Evolutionary conservation across 2,113 vertebrate genomes (phyloP).

Genomic region (Hypanus sabinus): DNA sequence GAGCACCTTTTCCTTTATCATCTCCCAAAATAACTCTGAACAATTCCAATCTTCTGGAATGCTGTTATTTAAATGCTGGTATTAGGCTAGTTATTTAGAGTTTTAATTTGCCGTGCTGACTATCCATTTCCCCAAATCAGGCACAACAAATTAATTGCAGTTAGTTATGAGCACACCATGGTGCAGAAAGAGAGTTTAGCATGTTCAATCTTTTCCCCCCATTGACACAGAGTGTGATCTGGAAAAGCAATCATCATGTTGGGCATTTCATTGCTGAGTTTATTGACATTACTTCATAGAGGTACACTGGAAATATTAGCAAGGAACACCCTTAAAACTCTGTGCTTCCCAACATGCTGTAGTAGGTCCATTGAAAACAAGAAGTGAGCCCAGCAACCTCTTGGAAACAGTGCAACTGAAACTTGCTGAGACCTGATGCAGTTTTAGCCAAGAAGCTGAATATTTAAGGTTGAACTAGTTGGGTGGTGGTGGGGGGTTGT

Average conservation of each 20-base stretch:
- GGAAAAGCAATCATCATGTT: neutral
- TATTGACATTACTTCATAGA: neutral
- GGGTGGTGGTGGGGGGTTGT: too few species aligned
- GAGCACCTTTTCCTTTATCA: neutral
- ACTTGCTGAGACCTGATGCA: neutral
- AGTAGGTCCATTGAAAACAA: neutral
- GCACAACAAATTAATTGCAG: neutral
- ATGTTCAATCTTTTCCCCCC: neutral
- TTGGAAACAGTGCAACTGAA: neutral
- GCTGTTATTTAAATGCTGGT: neutral
- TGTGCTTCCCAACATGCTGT: neutral
- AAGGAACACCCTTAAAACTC: neutral
- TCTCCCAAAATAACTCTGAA: neutral
- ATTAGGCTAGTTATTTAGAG: neutral
- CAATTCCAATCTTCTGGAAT: neutral
- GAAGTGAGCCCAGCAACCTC: neutral
- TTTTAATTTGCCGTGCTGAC: neutral
- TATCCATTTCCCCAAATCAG: neutral
- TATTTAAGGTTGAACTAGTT: neutral
- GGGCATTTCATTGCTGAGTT: neutral
- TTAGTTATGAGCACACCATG: neutral
- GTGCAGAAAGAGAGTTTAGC: neutral
- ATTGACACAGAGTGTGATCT: neutral
- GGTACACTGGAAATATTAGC: neutral
- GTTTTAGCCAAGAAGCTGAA: neutral